These are phyloP conservation scores for Octopus sinensis DNA, from an alignment of 1,140 invertebrate genomes.

Conservation along the genomic window DNA sequence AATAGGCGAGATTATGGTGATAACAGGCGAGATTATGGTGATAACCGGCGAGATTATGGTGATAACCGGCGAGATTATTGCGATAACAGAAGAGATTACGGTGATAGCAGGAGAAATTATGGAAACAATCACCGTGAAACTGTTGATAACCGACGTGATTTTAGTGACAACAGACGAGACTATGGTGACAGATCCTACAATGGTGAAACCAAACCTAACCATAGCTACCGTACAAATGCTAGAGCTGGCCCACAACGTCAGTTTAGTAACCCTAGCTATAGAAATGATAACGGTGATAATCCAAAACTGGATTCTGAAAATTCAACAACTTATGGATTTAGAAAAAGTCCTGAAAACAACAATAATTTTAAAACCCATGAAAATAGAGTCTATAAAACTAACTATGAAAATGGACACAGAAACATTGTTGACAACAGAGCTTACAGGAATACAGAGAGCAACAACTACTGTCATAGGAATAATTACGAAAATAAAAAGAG, in stretches of 20 bases:
- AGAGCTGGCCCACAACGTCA: background rate
- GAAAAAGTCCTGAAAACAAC: conserved; percentile 27
- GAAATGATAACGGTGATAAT: background rate
- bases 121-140: background rate
- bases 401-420: background rate
- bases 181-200: background rate
- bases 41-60: background rate
- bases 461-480: background rate
- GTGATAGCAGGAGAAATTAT: background rate
- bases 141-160: background rate
- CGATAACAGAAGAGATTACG: background rate
- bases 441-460: background rate
- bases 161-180: background rate
- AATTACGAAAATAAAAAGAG: conserved; percentile 28
- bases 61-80: background rate
- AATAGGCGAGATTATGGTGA: background rate
- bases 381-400: background rate
- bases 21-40: background rate
- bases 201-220: background rate
- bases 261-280: background rate
- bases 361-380: background rate
- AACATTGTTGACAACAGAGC: background rate
- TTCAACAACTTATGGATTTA: background rate
- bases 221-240: background rate
- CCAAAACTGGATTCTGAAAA: background rate